Conservation (phyloP, 1,140 invertebrate species). For the Drosophila carrolli region DNA sequence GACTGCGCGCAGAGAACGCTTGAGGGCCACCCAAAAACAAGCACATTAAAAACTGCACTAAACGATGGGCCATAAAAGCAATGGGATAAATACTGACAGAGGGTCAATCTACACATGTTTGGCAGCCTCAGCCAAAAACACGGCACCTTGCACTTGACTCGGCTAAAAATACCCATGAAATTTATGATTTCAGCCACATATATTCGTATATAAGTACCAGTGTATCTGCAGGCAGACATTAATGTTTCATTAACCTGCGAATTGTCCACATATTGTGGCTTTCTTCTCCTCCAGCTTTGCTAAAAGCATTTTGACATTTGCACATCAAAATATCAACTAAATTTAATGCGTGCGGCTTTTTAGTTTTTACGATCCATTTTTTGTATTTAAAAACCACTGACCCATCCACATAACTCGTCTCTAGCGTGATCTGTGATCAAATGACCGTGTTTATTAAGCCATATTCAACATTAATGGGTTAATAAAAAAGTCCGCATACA, state of each 20-base stretch:
- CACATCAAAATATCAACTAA: conserved; percentile 52
- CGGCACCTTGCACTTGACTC: conserved; percentile 74
- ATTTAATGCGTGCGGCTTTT: conserved; percentile 30
- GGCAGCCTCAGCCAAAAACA: conserved; percentile 49
- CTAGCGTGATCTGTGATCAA: conserved; percentile 22
- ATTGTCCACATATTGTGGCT: conserved; percentile 1
- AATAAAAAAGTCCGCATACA: conserved; percentile 64
- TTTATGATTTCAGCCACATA: conserved; percentile 59
- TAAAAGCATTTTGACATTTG: conserved; percentile 76
- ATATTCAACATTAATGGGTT: conserved; percentile 53
- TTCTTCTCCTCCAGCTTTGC: neutral
- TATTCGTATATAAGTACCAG: conserved; percentile 3
- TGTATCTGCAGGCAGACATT: conserved; percentile 5
- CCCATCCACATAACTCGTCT: conserved; percentile 50
- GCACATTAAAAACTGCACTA: conserved; percentile 14
- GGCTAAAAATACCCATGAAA: conserved; percentile 65
- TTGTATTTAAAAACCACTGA: conserved; percentile 51
- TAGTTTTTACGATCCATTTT: conserved; percentile 53
- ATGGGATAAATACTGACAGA: conserved; percentile 5
- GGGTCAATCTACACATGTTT: conserved; percentile 49
- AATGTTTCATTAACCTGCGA: conserved; percentile 41
- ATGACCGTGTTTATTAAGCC: conserved; percentile 29
- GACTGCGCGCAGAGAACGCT: conserved; percentile 24
- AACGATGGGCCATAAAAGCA: conserved; percentile 32
- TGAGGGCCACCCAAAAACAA: conserved; percentile 8